phyloP scores from a whole-genome alignment of 2,113 vertebrate species.

The Collichthys lucidus region DNA sequence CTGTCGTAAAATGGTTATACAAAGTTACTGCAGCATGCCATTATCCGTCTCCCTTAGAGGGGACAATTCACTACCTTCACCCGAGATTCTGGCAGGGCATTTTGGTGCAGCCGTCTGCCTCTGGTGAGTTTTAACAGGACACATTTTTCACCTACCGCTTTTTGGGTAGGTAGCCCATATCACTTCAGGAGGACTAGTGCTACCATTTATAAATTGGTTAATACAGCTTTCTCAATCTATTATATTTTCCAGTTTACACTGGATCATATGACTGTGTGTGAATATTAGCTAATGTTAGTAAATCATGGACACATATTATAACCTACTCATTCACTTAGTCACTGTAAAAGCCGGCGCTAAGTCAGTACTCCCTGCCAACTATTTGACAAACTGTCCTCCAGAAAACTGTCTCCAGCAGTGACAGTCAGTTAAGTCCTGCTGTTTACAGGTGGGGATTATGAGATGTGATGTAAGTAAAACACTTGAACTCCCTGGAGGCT shows the following conservation, averaged over 20 bases:
- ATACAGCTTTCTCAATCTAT: neutral
- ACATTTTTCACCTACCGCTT: neutral
- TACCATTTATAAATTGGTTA: neutral
- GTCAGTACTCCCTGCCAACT: neutral
- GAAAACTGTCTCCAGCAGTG: too few species aligned
- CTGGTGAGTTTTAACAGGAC: neutral
- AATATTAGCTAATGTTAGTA: too few species aligned
- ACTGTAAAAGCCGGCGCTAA: too few species aligned
- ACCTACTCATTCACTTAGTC: too few species aligned
- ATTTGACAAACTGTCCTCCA: too few species aligned
- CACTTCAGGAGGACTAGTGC: neutral
- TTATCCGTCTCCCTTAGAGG: conserved; percentile 42
- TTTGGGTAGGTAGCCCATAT: neutral
- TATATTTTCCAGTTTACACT: neutral
- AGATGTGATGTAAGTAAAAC: too few species aligned
- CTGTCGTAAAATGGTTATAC: conserved; percentile 51
- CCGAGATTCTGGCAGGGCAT: conserved; percentile 6
- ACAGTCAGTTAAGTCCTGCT: too few species aligned
- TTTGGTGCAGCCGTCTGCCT: conserved; percentile 4
- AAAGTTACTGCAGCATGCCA: conserved; percentile 56
- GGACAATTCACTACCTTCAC: conserved; percentile 25
- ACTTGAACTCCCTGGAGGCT: too few species aligned
- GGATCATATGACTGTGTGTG: neutral
- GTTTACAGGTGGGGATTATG: too few species aligned
- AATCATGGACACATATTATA: too few species aligned